Base-by-base conservation (phyloP, 2,113 vertebrate species). In the Callopanchax toddi region DNA sequence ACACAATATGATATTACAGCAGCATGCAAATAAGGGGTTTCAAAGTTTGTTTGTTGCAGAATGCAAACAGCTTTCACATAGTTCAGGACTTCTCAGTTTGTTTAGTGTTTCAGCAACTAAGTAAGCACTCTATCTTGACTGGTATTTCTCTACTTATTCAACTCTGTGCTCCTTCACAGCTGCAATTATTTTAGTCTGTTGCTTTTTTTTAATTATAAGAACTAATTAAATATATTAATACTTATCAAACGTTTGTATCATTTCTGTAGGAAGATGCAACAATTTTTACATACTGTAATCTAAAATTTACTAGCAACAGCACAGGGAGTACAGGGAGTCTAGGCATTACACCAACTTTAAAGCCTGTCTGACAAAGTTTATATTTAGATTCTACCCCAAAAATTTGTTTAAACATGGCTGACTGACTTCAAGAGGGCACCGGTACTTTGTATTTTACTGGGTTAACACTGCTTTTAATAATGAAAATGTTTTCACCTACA, bases 61-160 rank as follows among this genome's bases (percentile, higher is more conserved):
- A 51, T 49, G 50, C 26, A 52, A 11, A 16, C 17, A 13, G 65
- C 42, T 62, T 23, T 60, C 22, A 65, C 16, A 68, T 26, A 43
- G 43, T 32, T 67, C n/a, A 40, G 18, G 18, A 44, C 42, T 68
- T 5, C 26, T 44, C 12, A 25, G 36, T 64, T 68, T 32, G 1
- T 32, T 9, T 32, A 48, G n/a, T 51, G 57, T 66, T 78, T 71
- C n/a, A 65, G 62, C 64, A 42, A 53, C 22, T n/a, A n/a, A n/a
- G n/a, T n/a, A n/a, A 26, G 32, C 1, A 26, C 64, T 76, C 20
- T 37, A 57, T 74, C 71, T 55, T 20, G 15, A 76, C 54, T 42
- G 43, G 39, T 32, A 11, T 50, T 9, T 15, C 2, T 23, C 23
- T 54, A 4, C 59, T 53, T 32, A 52, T 20, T 17, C 32, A 34